Conservation (phyloP, 2,797 vertebrate species). For the Anableps anableps region DNA sequence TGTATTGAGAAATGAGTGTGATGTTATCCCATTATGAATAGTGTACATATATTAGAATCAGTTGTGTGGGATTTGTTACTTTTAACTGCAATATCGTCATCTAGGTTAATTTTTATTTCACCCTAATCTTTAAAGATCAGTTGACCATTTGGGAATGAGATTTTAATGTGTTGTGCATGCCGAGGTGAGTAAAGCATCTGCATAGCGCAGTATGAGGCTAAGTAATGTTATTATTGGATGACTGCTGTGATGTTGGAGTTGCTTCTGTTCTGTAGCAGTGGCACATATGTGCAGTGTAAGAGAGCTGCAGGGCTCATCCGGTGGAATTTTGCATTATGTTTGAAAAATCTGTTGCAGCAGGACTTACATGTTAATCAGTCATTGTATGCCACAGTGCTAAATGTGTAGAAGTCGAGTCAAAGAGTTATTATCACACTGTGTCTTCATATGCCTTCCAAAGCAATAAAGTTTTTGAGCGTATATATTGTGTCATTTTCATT, state of each 20-base stretch:
- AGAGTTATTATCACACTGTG: no score
- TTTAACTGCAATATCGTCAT: neutral
- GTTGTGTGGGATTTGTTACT: neutral
- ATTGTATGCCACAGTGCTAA: no score
- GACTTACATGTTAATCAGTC: no score
- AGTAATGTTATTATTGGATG: neutral
- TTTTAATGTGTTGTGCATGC: neutral
- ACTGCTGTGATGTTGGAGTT: neutral
- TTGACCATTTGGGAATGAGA: no score
- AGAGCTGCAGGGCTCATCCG: no score
- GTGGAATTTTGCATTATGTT: no score
- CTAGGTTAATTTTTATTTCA: neutral
- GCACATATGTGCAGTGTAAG: neutral
- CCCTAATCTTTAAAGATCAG: neutral
- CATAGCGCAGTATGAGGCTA: neutral
- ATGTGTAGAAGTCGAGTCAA: no score
- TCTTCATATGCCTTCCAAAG: no score
- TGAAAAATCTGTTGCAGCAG: no score
- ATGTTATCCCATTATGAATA: neutral
- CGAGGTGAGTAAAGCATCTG: no score
- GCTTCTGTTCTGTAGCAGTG: neutral
- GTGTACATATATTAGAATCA: neutral
- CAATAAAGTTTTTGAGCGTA: no score
- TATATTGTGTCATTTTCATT: no score
- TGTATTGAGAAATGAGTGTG: neutral